A percentile compares a stretch with the other conserved stretches of the same genome.
These are phyloP conservation scores for Ectemnius continuus DNA, from an alignment of 2,888 invertebrate genomes.

Conservation along the genomic window DNA sequence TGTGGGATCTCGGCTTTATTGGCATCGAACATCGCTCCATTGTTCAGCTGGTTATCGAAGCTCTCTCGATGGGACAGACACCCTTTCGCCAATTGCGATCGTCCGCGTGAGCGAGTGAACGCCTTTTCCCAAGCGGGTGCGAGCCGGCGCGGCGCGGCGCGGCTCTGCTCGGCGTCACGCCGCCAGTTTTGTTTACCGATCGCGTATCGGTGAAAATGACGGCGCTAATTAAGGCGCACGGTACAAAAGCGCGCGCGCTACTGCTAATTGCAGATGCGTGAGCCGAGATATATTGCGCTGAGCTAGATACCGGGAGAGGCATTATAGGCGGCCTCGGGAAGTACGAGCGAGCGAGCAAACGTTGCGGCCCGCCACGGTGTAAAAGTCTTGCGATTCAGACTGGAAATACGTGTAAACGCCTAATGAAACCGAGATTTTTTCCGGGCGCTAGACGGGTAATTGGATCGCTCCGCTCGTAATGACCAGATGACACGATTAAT, in stretches of 20 bases:
- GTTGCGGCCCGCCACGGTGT: constrained; percentile 41
- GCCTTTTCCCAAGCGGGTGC: too few relatives aligned
- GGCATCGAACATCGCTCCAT: not conserved
- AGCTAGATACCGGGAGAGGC: constrained; percentile 62
- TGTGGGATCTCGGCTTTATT: not conserved
- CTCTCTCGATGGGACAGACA: too few relatives aligned
- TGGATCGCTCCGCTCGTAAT: constrained; percentile 50
- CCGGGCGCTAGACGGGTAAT: constrained; percentile 65
- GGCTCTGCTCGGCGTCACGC: too few relatives aligned
- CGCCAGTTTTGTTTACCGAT: constrained; percentile 23
- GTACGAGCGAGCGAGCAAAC: constrained; percentile 32
- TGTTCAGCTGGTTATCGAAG: too few relatives aligned
- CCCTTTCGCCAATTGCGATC: too few relatives aligned
- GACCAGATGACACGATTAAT: constrained; percentile 50
- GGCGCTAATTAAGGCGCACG: constrained; percentile 57
- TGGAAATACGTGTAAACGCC: constrained; percentile 69
- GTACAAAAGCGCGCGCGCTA: constrained; percentile 55
- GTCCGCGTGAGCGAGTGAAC: too few relatives aligned
- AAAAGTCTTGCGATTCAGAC: constrained; percentile 65
- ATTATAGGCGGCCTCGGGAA: constrained; percentile 42
- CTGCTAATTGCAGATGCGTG: constrained; percentile 68
- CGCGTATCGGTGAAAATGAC: constrained; percentile 41
- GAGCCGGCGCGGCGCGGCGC: too few relatives aligned
- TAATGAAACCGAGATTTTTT: constrained; percentile 72
- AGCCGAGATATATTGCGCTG: constrained; percentile 65